These are phyloP conservation scores for Mycetomoellerius zeteki DNA, from an alignment of 1,140 invertebrate species.

Conservation along the genomic window DNA sequence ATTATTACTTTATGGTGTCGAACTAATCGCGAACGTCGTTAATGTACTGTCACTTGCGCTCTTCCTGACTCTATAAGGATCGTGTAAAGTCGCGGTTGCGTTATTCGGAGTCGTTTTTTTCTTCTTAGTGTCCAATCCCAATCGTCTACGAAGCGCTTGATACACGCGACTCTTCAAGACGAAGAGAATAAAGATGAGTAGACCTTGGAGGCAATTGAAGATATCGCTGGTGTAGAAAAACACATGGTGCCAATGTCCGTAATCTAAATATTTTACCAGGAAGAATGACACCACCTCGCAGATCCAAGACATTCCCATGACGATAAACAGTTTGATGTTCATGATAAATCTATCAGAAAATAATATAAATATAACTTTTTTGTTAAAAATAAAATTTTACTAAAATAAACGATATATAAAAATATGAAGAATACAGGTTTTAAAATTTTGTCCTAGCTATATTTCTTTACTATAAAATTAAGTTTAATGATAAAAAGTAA, in stretches of 20 bases:
- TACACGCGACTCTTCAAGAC: constrained; percentile 89
- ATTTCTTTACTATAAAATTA: not conserved
- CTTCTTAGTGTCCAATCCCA: constrained; percentile 46
- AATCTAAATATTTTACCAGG: constrained; percentile 69
- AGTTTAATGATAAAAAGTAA: too few species aligned
- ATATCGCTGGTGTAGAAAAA: constrained; percentile 87
- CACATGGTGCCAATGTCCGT: constrained; percentile 55
- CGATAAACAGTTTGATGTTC: constrained; percentile 91
- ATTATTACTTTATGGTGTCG: constrained; percentile 56
- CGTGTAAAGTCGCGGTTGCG: constrained; percentile 64
- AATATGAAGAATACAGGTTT: not conserved
- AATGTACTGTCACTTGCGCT: constrained; percentile 78
- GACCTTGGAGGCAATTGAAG: constrained; percentile 89
- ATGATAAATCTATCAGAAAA: constrained; percentile 88
- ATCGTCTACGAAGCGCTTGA: constrained; percentile 73
- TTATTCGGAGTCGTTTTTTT: constrained; percentile 17
- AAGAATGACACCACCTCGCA: constrained; percentile 89
- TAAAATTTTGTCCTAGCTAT: not conserved
- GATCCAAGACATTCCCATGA: constrained; percentile 92
- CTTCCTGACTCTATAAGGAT: constrained; percentile 76
- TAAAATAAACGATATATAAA: not conserved
- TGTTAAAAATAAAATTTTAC: not conserved
- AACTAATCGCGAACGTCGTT: constrained; percentile 74
- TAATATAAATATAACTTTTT: not conserved
- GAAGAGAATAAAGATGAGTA: constrained; percentile 90